These are phyloP conservation scores for Epiblema foenella DNA, from an alignment of 2,888 invertebrate species.

Conservation along the genomic window DNA sequence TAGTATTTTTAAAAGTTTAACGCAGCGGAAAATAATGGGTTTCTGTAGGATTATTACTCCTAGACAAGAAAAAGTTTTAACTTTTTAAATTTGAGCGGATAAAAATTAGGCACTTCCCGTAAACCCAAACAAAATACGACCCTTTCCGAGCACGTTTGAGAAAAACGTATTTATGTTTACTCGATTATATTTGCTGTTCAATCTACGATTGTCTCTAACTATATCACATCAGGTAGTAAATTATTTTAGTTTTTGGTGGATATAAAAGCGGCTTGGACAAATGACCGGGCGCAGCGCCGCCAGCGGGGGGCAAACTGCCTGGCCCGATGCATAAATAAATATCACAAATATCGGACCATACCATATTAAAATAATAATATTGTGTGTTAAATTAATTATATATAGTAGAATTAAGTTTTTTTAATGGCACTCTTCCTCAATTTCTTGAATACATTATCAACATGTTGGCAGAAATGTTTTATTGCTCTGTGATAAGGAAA, in stretches of 20 bases:
- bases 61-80: too few relatives aligned
- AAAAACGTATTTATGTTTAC: neutral
- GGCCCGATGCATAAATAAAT: slow-evolving; percentile 67
- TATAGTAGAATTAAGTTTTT: slow-evolving; percentile 13
- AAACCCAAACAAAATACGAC: too few relatives aligned
- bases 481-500: too few relatives aligned
- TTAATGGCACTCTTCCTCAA: neutral
- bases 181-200: slow-evolving; percentile 46
- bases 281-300: slow-evolving; percentile 62
- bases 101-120: too few relatives aligned
- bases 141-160: too few relatives aligned
- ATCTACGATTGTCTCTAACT: slow-evolving; percentile 62
- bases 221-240: slow-evolving; percentile 65
- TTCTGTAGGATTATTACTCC: too few relatives aligned
- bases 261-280: slow-evolving; percentile 70
- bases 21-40: too few relatives aligned
- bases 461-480: neutral
- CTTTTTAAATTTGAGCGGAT: too few relatives aligned
- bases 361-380: slow-evolving; percentile 52
- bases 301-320: slow-evolving; percentile 67
- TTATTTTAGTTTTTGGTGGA: slow-evolving; percentile 74
- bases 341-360: slow-evolving; percentile 68
- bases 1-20: too few relatives aligned
- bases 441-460: neutral
- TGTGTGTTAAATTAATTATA: slow-evolving; percentile 44